Conservation (phyloP, 2,888 invertebrate genomes). For the Andrena fulva region DNA sequence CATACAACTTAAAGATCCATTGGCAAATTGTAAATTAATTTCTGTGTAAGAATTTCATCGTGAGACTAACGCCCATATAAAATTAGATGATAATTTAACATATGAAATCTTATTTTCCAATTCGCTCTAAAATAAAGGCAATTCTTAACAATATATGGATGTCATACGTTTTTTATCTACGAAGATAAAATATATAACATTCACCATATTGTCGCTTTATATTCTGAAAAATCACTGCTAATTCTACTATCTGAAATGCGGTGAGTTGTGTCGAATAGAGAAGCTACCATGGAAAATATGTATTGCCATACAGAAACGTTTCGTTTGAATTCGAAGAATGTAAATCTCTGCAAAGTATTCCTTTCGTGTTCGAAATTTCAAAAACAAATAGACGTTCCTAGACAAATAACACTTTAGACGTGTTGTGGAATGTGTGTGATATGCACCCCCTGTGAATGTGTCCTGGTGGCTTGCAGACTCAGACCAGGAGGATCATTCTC, state of each 20-base stretch:
- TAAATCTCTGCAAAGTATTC: slow-evolving; percentile 34
- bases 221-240: not conserved
- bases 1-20: slow-evolving; percentile 47
- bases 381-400: slow-evolving; percentile 64
- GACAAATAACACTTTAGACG: slow-evolving; percentile 81
- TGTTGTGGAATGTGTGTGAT: slow-evolving; percentile 84
- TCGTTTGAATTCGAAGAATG: not conserved
- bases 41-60: not conserved
- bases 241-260: not conserved
- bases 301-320: not conserved
- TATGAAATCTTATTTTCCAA: not conserved
- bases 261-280: not conserved
- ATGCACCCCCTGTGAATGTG: slow-evolving; percentile 84
- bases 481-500: slow-evolving; percentile 84
- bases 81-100: slow-evolving; percentile 3
- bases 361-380: slow-evolving; percentile 42
- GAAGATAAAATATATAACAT: slow-evolving; percentile 9
- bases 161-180: not conserved
- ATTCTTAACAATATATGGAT: not conserved
- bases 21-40: slow-evolving; percentile 65
- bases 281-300: slow-evolving; percentile 4
- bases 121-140: not conserved
- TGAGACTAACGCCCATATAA: not conserved
- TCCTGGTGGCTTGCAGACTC: slow-evolving; percentile 84
- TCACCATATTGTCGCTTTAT: not conserved